phyloP scores from a whole-genome alignment of 2,797 vertebrate genomes.

The Erpetoichthys calabaricus region DNA sequence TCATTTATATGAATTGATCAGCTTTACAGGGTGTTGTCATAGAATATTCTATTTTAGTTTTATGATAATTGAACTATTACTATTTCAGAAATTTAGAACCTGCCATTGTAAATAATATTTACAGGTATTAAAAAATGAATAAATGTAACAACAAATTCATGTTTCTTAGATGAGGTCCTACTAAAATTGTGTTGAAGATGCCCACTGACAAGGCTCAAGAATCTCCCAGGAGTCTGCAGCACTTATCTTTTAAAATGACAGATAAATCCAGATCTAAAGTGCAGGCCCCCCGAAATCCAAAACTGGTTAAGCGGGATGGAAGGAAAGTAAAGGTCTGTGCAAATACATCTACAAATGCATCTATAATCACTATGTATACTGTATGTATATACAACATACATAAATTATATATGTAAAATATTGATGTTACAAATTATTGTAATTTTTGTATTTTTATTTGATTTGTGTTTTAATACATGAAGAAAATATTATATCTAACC shows the following conservation, averaged over 20 bases:
- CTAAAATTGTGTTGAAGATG: conserved; percentile 29
- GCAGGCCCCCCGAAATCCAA: conserved; percentile 25
- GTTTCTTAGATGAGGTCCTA: conserved; percentile 20
- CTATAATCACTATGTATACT: neutral
- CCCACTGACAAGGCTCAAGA: conserved; percentile 21
- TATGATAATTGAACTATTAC: too few species aligned
- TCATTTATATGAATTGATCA: too few species aligned
- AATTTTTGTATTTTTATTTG: neutral
- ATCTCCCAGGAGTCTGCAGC: conserved; percentile 21
- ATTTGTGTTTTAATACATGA: neutral
- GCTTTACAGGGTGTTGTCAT: too few species aligned
- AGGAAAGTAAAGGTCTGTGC: conserved; percentile 29
- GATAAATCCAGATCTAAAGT: conserved; percentile 34
- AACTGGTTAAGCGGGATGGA: conserved; percentile 33
- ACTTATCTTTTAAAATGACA: conserved; percentile 21
- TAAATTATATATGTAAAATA: neutral
- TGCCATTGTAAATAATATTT: neutral
- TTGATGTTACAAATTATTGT: neutral
- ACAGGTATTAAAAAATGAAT: neutral
- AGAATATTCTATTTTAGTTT: too few species aligned
- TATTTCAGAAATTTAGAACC: neutral
- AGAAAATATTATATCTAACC: too few species aligned
- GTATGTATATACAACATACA: neutral
- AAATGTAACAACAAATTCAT: neutral
- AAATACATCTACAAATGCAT: neutral